phyloP scores from a whole-genome alignment of 35 echinoderm and acorn worm species.

The Acanthaster planci region DNA sequence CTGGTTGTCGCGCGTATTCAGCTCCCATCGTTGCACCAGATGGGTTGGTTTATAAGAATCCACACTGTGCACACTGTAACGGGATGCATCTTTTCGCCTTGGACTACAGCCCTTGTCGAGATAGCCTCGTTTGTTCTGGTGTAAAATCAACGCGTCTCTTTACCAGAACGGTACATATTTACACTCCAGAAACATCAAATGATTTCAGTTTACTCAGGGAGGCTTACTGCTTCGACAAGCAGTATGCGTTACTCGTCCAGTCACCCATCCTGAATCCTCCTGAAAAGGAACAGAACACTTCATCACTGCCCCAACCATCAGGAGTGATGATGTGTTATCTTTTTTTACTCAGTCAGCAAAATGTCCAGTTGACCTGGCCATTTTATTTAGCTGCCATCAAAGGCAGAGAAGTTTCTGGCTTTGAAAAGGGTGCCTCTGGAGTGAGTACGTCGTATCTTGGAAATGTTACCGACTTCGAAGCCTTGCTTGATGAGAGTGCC shows the following conservation, averaged over 20 bases:
- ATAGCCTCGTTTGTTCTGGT: too few species aligned
- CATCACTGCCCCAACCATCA: too few species aligned
- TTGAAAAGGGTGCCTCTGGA: neutral
- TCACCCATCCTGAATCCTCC: neutral
- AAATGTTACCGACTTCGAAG: neutral
- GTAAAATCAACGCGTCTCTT: neutral
- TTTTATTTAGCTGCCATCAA: neutral
- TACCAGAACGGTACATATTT: neutral
- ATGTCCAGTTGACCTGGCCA: neutral
- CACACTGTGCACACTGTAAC: slow-evolving; percentile 28
- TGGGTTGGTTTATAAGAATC: slow-evolving; percentile 13
- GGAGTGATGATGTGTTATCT: neutral
- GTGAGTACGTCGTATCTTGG: neutral
- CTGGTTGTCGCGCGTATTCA: slow-evolving; percentile 12
- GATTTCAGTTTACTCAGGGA: neutral
- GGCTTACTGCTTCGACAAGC: neutral
- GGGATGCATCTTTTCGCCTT: neutral
- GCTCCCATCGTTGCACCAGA: neutral
- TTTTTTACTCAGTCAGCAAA: neutral
- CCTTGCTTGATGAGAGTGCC: neutral
- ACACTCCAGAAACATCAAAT: neutral
- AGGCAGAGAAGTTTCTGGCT: neutral
- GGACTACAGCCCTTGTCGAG: neutral
- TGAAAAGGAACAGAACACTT: too few species aligned
- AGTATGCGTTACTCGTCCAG: neutral